Conservation (phyloP, 2,888 invertebrate species). For the Lithodes maja region DNA sequence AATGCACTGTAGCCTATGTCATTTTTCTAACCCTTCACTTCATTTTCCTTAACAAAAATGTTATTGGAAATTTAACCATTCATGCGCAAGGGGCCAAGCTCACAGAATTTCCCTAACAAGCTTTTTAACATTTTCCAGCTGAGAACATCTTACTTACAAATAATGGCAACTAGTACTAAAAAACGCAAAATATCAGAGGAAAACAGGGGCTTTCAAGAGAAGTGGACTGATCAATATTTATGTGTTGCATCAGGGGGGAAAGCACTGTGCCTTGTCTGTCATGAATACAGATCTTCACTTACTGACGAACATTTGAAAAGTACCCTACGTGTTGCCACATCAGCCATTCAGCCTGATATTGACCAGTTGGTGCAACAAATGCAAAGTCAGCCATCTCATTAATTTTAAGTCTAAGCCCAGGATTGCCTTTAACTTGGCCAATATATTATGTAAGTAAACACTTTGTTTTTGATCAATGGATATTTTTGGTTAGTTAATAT, state of each 20-base stretch:
- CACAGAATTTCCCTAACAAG: neutral
- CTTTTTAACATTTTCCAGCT: neutral
- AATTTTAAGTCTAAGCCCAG: too few species aligned
- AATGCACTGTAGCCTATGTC: neutral
- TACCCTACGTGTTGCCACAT: too few species aligned
- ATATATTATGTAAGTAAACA: too few species aligned
- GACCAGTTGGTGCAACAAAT: too few species aligned
- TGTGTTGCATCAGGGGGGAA: constrained; percentile 31
- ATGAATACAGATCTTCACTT: constrained; percentile 15
- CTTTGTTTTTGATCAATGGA: too few species aligned
- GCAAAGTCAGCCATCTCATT: too few species aligned
- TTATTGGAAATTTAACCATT: neutral
- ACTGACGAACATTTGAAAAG: too few species aligned
- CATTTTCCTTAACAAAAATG: neutral
- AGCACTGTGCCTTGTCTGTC: constrained; percentile 34
- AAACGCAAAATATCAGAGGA: constrained; percentile 25
- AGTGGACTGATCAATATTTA: constrained; percentile 36
- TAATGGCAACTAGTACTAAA: constrained; percentile 3
- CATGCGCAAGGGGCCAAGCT: neutral
- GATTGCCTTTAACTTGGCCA: too few species aligned
- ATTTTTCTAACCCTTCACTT: neutral
- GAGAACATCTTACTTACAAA: neutral
- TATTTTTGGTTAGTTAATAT: too few species aligned
- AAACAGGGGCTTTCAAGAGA: constrained; percentile 25
- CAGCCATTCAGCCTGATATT: too few species aligned